Percentiles rank a stretch among this genome's conserved stretches.
These are phyloP conservation scores for Nothoprocta perdicaria DNA, from an alignment of 2,113 vertebrate genomes.

Conservation along the genomic window DNA sequence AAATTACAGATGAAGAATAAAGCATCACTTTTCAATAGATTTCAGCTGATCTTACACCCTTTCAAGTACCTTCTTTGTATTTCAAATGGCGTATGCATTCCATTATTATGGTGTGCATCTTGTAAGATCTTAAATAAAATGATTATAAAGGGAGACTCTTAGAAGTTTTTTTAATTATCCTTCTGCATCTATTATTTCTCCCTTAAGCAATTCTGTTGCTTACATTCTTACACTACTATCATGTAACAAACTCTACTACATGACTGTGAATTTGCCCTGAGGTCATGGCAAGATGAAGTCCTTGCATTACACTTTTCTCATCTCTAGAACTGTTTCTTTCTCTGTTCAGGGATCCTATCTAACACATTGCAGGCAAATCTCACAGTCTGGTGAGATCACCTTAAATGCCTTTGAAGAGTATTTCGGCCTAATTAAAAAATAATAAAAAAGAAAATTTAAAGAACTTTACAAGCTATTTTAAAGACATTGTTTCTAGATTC, in stretches of 20 bases:
- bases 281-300: background rate
- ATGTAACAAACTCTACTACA: background rate
- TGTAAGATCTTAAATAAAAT: background rate
- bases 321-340: background rate
- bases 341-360: background rate
- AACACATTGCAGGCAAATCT: background rate
- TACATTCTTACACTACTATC: background rate
- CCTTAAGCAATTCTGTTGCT: background rate
- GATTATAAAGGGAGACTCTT: background rate
- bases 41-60: background rate
- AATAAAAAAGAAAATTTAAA: background rate
- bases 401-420: background rate
- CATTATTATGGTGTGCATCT: background rate
- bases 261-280: background rate
- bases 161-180: background rate
- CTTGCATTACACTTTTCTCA: background rate
- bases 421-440: background rate
- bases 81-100: background rate
- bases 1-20: background rate
- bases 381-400: background rate
- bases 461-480: background rate
- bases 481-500: background rate
- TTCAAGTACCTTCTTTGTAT: background rate
- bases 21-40: background rate
- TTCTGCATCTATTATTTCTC: background rate